These are phyloP conservation scores for Varanus komodoensis DNA, from an alignment of 2,113 vertebrate species.

Conservation along the genomic window DNA sequence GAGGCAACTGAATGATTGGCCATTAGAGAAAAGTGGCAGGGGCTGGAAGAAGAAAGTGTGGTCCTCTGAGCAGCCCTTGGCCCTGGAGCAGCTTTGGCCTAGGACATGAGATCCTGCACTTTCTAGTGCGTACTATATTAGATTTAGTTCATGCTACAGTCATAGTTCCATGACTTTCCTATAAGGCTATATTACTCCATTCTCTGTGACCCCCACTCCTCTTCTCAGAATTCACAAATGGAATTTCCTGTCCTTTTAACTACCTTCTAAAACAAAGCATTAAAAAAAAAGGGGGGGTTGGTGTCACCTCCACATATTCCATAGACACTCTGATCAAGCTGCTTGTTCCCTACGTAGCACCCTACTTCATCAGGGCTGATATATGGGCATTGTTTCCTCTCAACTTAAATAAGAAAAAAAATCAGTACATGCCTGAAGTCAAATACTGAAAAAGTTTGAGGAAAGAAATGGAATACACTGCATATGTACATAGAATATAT, in stretches of 20 bases:
- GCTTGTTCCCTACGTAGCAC: neutral
- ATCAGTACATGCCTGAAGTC: neutral
- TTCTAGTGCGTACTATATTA: too few species aligned
- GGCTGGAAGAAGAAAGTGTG: too few species aligned
- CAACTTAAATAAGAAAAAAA: slow-evolving; percentile 3
- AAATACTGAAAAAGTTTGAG: neutral
- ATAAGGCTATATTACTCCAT: accelerated
- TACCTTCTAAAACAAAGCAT: neutral
- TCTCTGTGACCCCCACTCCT: neutral
- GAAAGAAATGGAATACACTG: accelerated
- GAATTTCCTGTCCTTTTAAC: neutral
- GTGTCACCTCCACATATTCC: neutral
- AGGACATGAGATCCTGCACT: too few species aligned
- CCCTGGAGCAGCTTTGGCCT: too few species aligned
- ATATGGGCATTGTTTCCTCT: neutral
- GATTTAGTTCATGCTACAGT: neutral
- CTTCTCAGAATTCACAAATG: accelerated
- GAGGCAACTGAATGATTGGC: too few species aligned
- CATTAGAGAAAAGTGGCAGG: too few species aligned
- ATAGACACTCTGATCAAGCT: neutral
- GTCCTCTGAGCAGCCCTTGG: too few species aligned
- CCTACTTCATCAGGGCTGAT: neutral
- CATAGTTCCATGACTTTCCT: slow-evolving; percentile 12
- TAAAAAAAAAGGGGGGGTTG: neutral
- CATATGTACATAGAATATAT: neutral